phyloP scores from a whole-genome alignment of 2,113 vertebrate genomes.

The Aramus guarauna region DNA sequence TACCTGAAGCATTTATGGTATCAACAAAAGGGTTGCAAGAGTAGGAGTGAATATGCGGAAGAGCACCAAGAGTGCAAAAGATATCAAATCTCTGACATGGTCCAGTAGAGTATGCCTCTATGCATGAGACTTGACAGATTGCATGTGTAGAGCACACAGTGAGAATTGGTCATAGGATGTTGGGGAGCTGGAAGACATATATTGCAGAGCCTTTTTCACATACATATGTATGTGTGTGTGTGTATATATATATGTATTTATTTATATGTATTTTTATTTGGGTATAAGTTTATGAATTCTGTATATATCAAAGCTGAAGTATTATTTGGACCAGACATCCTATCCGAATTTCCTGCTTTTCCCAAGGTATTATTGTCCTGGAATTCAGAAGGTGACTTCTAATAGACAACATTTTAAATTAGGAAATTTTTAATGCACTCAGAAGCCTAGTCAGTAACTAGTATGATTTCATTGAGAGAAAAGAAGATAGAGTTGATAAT shows the following conservation, averaged over 20 bases:
- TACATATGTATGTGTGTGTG: rapidly evolving
- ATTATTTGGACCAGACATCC: not conserved
- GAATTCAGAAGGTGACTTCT: not conserved
- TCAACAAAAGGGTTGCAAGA: not conserved
- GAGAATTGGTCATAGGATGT: not conserved
- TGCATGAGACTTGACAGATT: not conserved
- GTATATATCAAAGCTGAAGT: not conserved
- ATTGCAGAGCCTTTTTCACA: not conserved
- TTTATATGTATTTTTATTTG: not conserved
- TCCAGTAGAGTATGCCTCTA: not conserved
- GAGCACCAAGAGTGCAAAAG: not conserved
- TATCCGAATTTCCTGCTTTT: not conserved
- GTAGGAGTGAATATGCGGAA: not conserved
- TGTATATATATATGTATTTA: not conserved
- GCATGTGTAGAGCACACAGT: not conserved
- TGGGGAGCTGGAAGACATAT: not conserved
- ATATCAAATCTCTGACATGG: not conserved
- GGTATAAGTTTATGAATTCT: not conserved
- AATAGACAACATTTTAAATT: not conserved
- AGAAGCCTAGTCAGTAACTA: not conserved
- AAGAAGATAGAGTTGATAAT: not conserved
- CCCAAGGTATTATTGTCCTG: not conserved
- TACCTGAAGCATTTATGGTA: not conserved
- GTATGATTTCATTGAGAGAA: not conserved
- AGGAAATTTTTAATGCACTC: not conserved